phyloP scores from a whole-genome alignment of 2,888 invertebrate genomes.

The Tenodera sinensis region DNA sequence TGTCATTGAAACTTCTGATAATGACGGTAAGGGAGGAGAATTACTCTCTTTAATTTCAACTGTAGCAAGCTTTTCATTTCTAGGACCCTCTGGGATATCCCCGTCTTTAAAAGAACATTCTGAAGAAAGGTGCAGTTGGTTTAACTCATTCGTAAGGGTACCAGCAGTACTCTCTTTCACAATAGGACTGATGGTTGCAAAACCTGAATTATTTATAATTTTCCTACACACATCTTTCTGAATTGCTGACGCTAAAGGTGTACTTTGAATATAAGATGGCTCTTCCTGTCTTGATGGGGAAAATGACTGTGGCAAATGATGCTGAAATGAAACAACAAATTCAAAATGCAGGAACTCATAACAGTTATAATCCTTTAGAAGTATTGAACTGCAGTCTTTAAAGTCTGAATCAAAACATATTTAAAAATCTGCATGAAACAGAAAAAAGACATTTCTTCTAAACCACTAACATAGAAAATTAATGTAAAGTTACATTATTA shows the following conservation, averaged over 20 bases:
- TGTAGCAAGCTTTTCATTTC: neutral
- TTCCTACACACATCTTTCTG: neutral
- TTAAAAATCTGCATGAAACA: too few relatives aligned
- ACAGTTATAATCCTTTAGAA: neutral
- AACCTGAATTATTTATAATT: neutral
- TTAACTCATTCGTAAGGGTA: neutral
- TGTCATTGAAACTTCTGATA: slow-evolving; percentile 7
- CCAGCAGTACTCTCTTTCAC: neutral
- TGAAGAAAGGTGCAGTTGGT: neutral
- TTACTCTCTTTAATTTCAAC: neutral
- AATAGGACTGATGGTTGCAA: slow-evolving; percentile 23
- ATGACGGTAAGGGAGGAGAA: neutral
- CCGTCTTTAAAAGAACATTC: neutral
- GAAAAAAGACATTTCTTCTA: too few relatives aligned
- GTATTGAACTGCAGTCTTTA: neutral
- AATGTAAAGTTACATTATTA: too few relatives aligned
- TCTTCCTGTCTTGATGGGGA: neutral
- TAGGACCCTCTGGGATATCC: neutral
- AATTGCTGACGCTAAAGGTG: slow-evolving; percentile 7
- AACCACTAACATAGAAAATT: too few relatives aligned
- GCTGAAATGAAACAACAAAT: neutral
- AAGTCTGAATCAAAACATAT: neutral
- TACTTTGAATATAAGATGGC: slow-evolving; percentile 25
- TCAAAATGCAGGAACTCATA: neutral
- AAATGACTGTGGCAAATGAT: neutral